Evolutionary conservation across 2,888 invertebrate genomes (phyloP).

Genomic region (Bembecia ichneumoniformis): DNA sequence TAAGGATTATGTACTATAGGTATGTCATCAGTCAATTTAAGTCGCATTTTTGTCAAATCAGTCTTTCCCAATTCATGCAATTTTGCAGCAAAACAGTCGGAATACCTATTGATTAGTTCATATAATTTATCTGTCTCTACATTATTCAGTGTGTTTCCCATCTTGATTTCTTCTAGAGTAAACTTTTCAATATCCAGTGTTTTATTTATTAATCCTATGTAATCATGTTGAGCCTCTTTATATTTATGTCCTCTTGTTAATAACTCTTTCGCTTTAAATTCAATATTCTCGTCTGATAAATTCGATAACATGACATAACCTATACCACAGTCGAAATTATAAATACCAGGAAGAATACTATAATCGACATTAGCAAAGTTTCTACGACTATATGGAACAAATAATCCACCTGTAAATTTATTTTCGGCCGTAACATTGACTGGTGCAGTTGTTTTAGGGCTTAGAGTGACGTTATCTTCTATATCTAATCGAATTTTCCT

Average conservation of each 20-base stretch:
- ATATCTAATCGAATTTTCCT: background rate
- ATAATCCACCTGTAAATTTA: background rate
- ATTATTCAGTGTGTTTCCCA: background rate
- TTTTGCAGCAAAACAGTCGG: background rate
- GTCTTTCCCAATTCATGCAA: background rate
- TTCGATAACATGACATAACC: background rate
- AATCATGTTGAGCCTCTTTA: background rate
- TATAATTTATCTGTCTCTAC: background rate
- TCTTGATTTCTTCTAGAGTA: background rate
- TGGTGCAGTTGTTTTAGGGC: background rate
- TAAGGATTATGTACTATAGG: background rate
- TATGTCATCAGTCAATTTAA: background rate
- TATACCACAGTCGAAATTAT: background rate
- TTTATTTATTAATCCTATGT: background rate
- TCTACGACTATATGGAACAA: background rate
- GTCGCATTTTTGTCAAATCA: background rate
- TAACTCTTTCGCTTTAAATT: background rate
- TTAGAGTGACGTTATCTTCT: background rate
- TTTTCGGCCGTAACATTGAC: background rate
- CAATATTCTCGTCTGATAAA: background rate
- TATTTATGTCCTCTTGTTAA: background rate
- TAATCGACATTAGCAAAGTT: background rate
- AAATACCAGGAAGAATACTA: background rate
- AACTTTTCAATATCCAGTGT: background rate
- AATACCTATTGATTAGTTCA: background rate